Base-by-base conservation (phyloP, 2,113 vertebrate species). In the Cavia aperea region DNA sequence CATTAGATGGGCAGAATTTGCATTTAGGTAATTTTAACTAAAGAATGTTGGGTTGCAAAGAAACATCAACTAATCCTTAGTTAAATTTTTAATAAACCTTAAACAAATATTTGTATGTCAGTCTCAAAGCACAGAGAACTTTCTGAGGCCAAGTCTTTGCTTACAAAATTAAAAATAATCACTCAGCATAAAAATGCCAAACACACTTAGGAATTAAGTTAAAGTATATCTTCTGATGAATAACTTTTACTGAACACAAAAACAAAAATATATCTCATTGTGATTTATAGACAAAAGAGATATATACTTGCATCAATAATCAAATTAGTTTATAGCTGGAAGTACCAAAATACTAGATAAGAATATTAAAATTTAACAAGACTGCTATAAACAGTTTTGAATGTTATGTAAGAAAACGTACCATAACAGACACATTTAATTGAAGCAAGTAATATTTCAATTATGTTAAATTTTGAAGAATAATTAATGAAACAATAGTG, bases 61-160 rank as follows among this genome's bases (percentile, higher is more conserved):
- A 92, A 72, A 36, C 1, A 43, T 56, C 29, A 9, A 81, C 6
- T 85, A 88, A 89, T 70, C 58, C 26, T 91, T 79, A 58, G 75
- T 43, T 92, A 86, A 90, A 46, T 33, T 43, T 89, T 68, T 89
- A 66, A 68, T 43, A 89, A 83, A 56, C 18, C 10, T 75, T 21
- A 91, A 81, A 56, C 11, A 84, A 95, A 93, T 83, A 91, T 89
- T 78, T 86, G 51, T 23, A 68, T 63, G 60, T 72, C n/a, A 81
- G 21, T 23, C 21, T 83, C 56, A 89, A 75, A 91, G 24, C 39
- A 89, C 18, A 46, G n/a, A 93, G 26, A 1, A 79, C 8, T 15
- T 81, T 95, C 24, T 62, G 36, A 89, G 86, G 63, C 5, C 10
- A 91, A 86, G 54, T 81, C 15, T 18, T 72, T 92, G 9, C 9